Evolutionary conservation across 1,140 invertebrate species (phyloP), one percentile per base, ranked within the genome.

Genomic region (Tetramorium parvispinum): DNA sequence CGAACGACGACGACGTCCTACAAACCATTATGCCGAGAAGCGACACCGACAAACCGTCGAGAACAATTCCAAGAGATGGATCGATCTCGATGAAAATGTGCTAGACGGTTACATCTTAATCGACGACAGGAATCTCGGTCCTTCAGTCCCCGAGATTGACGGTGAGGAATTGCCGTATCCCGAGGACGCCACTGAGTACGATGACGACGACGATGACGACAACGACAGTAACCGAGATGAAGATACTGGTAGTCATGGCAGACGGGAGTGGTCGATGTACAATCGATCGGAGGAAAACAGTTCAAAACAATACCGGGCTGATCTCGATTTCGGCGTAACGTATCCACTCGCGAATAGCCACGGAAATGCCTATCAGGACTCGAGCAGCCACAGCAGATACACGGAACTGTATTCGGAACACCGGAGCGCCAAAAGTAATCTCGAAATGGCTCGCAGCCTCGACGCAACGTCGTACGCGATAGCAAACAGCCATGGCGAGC

Each of bases 321-420:
- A 82, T 6, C 37, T 87, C 16, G 91, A 92, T 18, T 32, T 79
- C 0, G 85, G 68, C 5, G 66, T 85, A 4, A 86, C 85, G 8
- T 92, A 91, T 73, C 91, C 91, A 1, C 63, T 93, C 1, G 91
- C 92, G 0, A 93, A 93, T 24, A 93, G 92, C 27, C 92, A 93
- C 53, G 92, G 87, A 3, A 89, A 88, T 43, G 86, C 87, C 10
- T 87, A 86, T 43, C 87, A 79, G 3, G 92, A 91, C 0, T 89
- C 89, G 1, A 92, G 78, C 63, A 92, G 91, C 43, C 92, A 92
- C 16, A 82, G 51, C 4, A 92, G 88, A 0, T 92, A 92, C 59
- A 75, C 75, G 7, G 81, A 91, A 24, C 16, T 91, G 10, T 89
- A 85, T 6, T 76, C 87, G 1, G 46, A 68, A 8, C 18, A 85